Percentiles rank a stretch among this genome's conserved stretches.
phyloP scores from a whole-genome alignment of 2,797 vertebrate species.

The Poecile montanus region DNA sequence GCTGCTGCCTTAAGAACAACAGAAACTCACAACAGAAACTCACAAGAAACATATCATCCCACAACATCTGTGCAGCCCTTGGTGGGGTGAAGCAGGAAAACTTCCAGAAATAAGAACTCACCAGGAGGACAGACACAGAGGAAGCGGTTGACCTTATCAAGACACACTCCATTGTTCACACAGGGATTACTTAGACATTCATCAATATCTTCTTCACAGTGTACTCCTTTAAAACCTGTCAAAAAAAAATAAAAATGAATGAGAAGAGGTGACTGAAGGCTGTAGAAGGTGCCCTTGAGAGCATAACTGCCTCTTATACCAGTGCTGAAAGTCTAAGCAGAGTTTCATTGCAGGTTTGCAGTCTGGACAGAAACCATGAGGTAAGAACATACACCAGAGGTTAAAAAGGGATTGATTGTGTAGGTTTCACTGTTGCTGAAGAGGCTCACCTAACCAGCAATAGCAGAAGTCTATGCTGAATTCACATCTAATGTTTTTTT shows the following conservation, averaged over 20 bases:
- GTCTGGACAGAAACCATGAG: not conserved
- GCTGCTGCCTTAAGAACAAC: not conserved
- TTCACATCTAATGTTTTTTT: not conserved
- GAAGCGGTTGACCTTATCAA: conserved; percentile 89
- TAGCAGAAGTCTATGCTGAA: not conserved
- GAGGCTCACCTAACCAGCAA: not conserved
- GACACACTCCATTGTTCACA: conserved; percentile 90
- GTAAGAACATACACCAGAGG: not conserved
- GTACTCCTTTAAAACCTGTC: conserved; percentile 88
- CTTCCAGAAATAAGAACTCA: conserved; percentile 65
- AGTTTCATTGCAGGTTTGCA: not conserved
- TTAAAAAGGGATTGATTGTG: not conserved
- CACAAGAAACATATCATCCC: not conserved
- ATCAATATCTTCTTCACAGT: conserved; percentile 89
- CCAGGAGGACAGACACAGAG: conserved; percentile 91
- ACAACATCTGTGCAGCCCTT: not conserved
- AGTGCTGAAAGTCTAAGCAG: not conserved
- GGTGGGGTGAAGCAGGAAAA: not conserved
- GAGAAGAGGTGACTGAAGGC: not conserved
- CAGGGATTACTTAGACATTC: conserved; percentile 93
- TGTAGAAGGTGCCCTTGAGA: not conserved
- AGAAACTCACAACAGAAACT: not conserved
- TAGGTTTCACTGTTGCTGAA: not conserved
- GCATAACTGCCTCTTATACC: not conserved
- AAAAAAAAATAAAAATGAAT: not conserved